Conservation (phyloP, 2,113 vertebrate species). For the Anguilla japonica region DNA sequence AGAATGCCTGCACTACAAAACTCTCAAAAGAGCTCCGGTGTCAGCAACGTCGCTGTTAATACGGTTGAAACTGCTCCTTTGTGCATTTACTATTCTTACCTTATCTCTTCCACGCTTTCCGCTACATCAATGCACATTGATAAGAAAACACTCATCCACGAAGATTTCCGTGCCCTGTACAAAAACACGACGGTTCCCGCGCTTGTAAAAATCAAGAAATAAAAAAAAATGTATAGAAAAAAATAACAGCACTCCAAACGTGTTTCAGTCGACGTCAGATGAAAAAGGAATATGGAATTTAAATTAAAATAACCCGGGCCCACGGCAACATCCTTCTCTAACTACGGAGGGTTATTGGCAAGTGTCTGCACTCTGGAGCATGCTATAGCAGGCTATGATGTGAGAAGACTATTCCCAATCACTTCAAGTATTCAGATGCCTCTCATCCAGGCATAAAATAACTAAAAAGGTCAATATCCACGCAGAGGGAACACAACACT, state of each 20-base stretch:
- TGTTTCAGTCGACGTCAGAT: slow-evolving; percentile 40
- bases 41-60: slow-evolving; percentile 1
- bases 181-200: slow-evolving; percentile 22
- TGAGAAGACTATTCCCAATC: neutral
- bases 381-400: neutral
- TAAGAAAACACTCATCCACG: slow-evolving; percentile 28
- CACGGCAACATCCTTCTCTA: slow-evolving; percentile 42
- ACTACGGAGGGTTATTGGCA: slow-evolving; percentile 15
- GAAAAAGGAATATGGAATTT: slow-evolving; percentile 27
- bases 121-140: slow-evolving; percentile 36
- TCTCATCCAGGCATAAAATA: neutral
- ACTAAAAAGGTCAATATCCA: neutral
- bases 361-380: slow-evolving; percentile 14
- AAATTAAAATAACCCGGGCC: slow-evolving; percentile 39
- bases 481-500: neutral
- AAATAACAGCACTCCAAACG: slow-evolving; percentile 29
- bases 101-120: slow-evolving; percentile 34
- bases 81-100: slow-evolving; percentile 25
- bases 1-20: slow-evolving; percentile 10
- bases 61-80: slow-evolving; percentile 16
- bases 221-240: neutral
- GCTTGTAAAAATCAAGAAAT: slow-evolving; percentile 29
- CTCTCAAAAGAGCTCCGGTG: neutral
- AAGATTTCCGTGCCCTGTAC: slow-evolving; percentile 24
- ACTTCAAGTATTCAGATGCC: neutral